These are phyloP conservation scores for Cephus runcator DNA, from an alignment of 2,888 invertebrate species.

Conservation along the genomic window DNA sequence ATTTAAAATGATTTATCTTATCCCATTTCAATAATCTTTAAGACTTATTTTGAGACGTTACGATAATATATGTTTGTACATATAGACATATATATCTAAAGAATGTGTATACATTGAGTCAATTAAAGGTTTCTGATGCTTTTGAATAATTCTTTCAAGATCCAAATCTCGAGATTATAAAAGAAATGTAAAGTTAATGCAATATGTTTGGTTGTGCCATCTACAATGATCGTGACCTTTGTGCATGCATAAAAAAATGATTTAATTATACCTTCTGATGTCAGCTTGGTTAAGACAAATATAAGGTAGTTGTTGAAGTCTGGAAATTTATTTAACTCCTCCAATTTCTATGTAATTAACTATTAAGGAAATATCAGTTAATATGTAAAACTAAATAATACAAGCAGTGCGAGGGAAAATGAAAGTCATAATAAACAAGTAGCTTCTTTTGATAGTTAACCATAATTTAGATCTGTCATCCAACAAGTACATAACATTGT, in stretches of 20 bases:
- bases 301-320: slow-evolving; percentile 99
- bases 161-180: background rate
- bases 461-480: background rate
- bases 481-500: too few relatives aligned
- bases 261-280: slow-evolving; percentile 76
- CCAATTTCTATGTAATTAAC: slow-evolving; percentile 83
- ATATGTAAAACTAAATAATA: background rate
- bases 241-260: background rate
- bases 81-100: background rate
- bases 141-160: background rate
- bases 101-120: background rate
- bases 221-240: background rate
- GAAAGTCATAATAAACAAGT: background rate
- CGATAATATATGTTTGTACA: background rate
- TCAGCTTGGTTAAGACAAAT: slow-evolving; percentile 95
- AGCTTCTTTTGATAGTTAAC: background rate
- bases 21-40: background rate
- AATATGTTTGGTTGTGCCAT: background rate
- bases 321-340: slow-evolving; percentile 96
- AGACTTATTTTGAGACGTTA: background rate
- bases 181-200: background rate
- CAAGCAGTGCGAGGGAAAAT: background rate
- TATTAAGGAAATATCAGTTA: slow-evolving; percentile 67
- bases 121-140: background rate
- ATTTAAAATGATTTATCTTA: background rate